These are phyloP conservation scores for Sipha maydis DNA, from an alignment of 2,888 invertebrate genomes.

Conservation along the genomic window DNA sequence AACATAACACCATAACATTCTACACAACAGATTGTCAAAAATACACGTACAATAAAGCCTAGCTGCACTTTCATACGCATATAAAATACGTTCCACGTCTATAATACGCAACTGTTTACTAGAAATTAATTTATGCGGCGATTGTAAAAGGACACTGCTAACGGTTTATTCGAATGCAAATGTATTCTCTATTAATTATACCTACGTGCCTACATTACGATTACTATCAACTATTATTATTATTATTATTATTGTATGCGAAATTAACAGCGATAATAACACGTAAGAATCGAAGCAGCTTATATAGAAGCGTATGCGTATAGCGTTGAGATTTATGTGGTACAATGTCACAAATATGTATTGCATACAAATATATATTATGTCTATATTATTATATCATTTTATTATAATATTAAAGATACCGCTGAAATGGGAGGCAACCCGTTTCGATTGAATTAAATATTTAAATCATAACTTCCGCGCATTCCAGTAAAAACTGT, in stretches of 20 bases:
- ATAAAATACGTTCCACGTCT: neutral
- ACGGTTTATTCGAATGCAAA: constrained; percentile 50
- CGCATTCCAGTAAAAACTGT: constrained; percentile 2
- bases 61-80: neutral
- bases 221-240: constrained; percentile 35
- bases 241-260: constrained; percentile 9
- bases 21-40: neutral
- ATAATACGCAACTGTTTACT: neutral
- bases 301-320: neutral
- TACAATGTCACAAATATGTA: neutral
- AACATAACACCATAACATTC: too few relatives aligned
- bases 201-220: constrained; percentile 26
- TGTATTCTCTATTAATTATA: constrained; percentile 40
- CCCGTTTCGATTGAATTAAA: constrained; percentile 32
- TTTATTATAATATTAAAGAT: neutral
- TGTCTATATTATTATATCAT: neutral
- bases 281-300: constrained; percentile 26
- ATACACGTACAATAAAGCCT: neutral
- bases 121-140: neutral
- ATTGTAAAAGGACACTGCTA: constrained; percentile 48
- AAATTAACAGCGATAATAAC: constrained; percentile 50
- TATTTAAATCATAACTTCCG: constrained; percentile 40
- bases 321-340: neutral
- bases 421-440: constrained; percentile 24
- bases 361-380: neutral